Percentiles rank a stretch among this genome's conserved stretches.
These are phyloP conservation scores for Engystomops pustulosus DNA, from an alignment of 2,113 vertebrate species.

Conservation along the genomic window DNA sequence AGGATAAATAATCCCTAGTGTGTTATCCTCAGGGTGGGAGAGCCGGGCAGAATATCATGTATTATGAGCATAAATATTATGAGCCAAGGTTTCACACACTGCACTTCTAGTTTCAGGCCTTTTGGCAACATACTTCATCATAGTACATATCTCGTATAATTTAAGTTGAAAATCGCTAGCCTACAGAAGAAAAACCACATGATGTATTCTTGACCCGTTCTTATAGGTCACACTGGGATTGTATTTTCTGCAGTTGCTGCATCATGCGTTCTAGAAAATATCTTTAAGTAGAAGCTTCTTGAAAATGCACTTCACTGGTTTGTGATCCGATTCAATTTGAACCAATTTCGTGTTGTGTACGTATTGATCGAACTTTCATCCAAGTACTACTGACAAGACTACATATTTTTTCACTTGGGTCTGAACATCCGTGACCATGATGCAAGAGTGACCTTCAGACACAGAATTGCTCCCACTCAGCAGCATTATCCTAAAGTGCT, in stretches of 20 bases:
- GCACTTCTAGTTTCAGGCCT: neutral
- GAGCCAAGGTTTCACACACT: neutral
- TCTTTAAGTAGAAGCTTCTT: neutral
- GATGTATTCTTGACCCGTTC: neutral
- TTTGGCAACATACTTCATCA: neutral
- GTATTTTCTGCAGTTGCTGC: neutral
- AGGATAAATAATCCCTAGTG: too few relatives aligned
- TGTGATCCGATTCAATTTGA: constrained; percentile 43
- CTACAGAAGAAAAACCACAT: neutral
- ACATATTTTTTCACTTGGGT: neutral
- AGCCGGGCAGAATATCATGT: neutral
- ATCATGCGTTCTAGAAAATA: neutral
- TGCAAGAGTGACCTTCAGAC: constrained; percentile 6
- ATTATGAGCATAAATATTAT: neutral
- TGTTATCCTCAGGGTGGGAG: too few relatives aligned
- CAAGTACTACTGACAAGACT: constrained; percentile 13
- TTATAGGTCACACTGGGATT: neutral
- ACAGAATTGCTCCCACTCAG: constrained; percentile 1
- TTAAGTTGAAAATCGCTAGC: neutral
- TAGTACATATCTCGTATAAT: neutral
- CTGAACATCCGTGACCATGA: constrained; percentile 11
- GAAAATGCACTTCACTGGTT: constrained; percentile 12
- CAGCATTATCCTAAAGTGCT: neutral
- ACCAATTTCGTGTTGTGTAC: constrained; percentile 28
- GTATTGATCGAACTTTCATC: constrained; percentile 28